Conservation (phyloP, 2,113 vertebrate species). For the Sapayoa aenigma region DNA sequence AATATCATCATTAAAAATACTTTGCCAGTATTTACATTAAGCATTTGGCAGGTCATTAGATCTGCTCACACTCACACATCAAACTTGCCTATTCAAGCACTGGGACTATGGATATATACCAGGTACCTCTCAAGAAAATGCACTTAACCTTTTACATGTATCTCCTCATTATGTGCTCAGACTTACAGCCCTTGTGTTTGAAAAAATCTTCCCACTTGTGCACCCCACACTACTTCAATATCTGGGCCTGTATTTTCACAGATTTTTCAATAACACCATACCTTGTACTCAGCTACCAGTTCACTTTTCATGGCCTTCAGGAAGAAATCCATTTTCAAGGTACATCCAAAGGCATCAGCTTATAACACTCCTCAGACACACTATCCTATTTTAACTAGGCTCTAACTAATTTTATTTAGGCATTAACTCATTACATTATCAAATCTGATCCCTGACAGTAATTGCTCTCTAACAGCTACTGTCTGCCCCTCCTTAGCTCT, state of each 20-base stretch:
- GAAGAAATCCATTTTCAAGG: background rate
- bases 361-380: background rate
- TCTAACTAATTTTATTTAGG: constrained; percentile 22
- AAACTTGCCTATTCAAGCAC: background rate
- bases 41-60: background rate
- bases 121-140: background rate
- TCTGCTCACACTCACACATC: background rate
- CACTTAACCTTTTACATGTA: background rate
- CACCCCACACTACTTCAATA: background rate
- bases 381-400: background rate
- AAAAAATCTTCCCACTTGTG: background rate
- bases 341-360: background rate
- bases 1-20: background rate
- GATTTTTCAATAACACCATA: background rate
- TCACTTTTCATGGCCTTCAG: background rate
- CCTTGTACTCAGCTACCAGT: background rate
- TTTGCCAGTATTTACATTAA: background rate
- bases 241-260: background rate
- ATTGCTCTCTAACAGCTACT: constrained; percentile 10
- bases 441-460: constrained; percentile 15
- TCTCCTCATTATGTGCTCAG: background rate
- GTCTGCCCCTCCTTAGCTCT: background rate
- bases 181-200: background rate
- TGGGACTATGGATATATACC: background rate
- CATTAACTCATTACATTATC: constrained; percentile 12